Base-by-base conservation (phyloP, 2,888 invertebrate species). In the Harpalus rufipes region DNA sequence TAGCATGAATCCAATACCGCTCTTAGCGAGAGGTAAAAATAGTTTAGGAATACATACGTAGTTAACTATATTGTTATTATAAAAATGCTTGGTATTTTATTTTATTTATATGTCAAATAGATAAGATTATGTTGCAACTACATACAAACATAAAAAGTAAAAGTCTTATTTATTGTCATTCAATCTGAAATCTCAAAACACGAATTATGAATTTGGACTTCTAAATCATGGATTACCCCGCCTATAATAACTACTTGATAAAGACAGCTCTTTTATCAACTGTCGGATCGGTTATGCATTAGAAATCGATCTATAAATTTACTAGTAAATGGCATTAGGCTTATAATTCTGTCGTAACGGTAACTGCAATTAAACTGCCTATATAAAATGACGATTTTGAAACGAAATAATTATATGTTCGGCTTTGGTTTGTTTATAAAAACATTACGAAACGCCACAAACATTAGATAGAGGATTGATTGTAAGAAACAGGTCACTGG, bases 351-450 rank as follows among this genome's bases (percentile, higher is more conserved):
- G 16, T 39, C 72, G 72, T 44, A 74, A 74, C 72, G 4, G 72
- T 74, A 74, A 44, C 6, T 44, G 41, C 44, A 78, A 78, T 78
- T 78, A 78, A 76, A 78, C 78, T 21, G 12, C 56, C 21, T 32
- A 80, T 32, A 32, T 63, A 80, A 80, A 80, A 80, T 80, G 80
- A 63, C 80, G 80, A 59, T 59, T 80, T 80, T 61, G 61, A 80
- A 80, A 80, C 80, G 14, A 63, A 76, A 81, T 81, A 81, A 81
- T 81, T 81, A 81, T 81, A 81, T 7, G 81, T 63, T 81, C n/a
- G 81, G 7, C 2, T 32, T 39, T 41, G 61, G 21, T 81, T 65
- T 81, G 81, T 81, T 81, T 44, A 21, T 81, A 81, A 61, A 81
- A 44, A 81, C 18, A 41, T 80, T 80, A 41, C 80, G 80, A 80